Evolutionary conservation across 2,888 invertebrate species (phyloP), one percentile per base, ranked within the genome.

Genomic region (Heliconius aoede): DNA sequence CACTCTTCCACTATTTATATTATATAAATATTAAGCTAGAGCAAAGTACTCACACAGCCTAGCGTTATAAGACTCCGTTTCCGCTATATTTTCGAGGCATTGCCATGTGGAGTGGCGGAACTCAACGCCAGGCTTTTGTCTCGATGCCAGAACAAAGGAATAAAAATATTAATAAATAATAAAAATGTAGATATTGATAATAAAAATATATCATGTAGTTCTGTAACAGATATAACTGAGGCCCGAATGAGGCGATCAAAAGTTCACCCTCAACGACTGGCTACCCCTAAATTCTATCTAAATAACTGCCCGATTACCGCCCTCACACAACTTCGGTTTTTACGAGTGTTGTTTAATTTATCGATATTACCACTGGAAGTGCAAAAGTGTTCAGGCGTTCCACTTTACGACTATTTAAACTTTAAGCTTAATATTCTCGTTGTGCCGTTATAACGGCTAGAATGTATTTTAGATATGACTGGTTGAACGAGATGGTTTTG

Each of bases 261-360:
- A 71, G 71, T 61, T 24, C 26, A 64, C 76, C 79, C 79, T 78
- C 75, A 68, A 51, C 77, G 74, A 81, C 81, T 81, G 80, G 30
- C 79, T 81, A 79, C 77, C 80, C 78, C 78, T 79, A 78, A 81
- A 80, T 79, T 81, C 80, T 80, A 80, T 81, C 83, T 84, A 84
- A 85, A 86, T 84, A 86, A 84, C 86, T 85, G 82, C 85, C 83
- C 84, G 85, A 86, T 85, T 84, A 85, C 80, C 61, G 79, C 82
- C 81, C 80, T 80, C 73, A 79, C 83, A 82, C 84, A 73, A 79
- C 79, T 80, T 80, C 80, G 78, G 79, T 82, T 83, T 83, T 83
- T 82, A 73, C 62, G 74, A 80, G 80, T 76, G 76, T 77, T 74
- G 76, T 69, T 15, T 71, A n/a, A 58, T 36, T 26, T 69, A 69